Evolutionary conservation across 2,113 vertebrate species (phyloP).

Genomic region (Pituophis catenifer): DNA sequence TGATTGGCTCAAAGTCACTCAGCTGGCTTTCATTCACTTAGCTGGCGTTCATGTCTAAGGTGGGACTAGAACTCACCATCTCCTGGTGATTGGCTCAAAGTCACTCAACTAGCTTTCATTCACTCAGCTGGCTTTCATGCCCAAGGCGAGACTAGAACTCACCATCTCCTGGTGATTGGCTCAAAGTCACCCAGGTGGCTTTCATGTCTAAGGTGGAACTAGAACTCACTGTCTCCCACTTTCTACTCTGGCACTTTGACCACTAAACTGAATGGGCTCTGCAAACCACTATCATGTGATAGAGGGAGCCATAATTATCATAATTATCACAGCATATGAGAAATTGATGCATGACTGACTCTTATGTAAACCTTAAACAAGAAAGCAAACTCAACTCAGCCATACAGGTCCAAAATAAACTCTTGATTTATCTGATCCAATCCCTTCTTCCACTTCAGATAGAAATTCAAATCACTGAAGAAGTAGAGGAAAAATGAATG

Average conservation of each 20-base stretch:
- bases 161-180: too few species aligned
- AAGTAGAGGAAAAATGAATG: conserved; percentile 36
- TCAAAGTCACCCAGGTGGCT: too few species aligned
- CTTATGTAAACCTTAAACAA: conserved; percentile 5
- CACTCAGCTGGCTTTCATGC: too few species aligned
- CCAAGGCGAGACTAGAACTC: too few species aligned
- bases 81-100: too few species aligned
- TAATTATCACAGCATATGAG: conserved; percentile 33
- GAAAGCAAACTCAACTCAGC: conserved; percentile 31
- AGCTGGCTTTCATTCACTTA: too few species aligned
- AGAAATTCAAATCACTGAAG: conserved; percentile 35
- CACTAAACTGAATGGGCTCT: neutral
- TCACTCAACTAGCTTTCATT: too few species aligned
- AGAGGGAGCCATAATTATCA: conserved; percentile 7
- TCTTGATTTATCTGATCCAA: conserved; percentile 29
- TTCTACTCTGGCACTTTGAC: neutral
- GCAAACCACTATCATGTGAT: neutral
- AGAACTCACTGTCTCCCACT: neutral
- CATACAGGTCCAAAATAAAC: conserved; percentile 37
- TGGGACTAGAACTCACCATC: too few species aligned
- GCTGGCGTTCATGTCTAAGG: too few species aligned
- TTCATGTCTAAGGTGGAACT: too few species aligned
- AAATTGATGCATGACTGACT: conserved; percentile 5
- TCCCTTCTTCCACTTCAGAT: conserved; percentile 42
- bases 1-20: too few species aligned